Evolutionary conservation across 2,888 invertebrate genomes (phyloP).

Genomic region (Temnothorax ravouxi): DNA sequence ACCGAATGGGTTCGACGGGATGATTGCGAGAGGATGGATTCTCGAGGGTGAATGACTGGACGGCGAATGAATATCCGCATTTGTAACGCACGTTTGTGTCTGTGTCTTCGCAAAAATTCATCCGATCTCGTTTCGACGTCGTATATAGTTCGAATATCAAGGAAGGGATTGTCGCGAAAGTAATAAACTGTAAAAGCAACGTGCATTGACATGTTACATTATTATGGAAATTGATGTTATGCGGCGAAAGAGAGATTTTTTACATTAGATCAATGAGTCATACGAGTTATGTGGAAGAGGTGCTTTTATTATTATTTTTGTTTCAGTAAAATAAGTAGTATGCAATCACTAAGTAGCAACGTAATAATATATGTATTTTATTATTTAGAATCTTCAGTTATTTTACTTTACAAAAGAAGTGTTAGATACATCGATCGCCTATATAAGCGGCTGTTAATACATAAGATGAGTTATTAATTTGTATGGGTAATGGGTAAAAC

Average conservation of each 20-base stretch:
- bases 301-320: background rate
- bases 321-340: too few species aligned
- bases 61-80: background rate
- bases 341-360: background rate
- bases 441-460: background rate
- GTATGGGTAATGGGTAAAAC: background rate
- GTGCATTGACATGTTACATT: background rate
- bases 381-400: background rate
- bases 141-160: background rate
- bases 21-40: constrained; percentile 8
- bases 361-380: background rate
- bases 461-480: background rate
- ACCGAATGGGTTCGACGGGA: constrained; percentile 20
- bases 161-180: background rate
- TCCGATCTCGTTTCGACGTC: background rate
- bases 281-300: background rate
- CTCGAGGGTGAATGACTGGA: constrained; percentile 38
- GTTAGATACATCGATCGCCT: background rate
- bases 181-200: background rate
- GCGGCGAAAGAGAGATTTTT: background rate
- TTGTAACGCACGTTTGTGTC: constrained; percentile 2
- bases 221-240: constrained; percentile 11
- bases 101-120: background rate
- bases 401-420: background rate
- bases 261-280: background rate